phyloP scores from a whole-genome alignment of 2,113 vertebrate genomes.

The Miniopterus natalensis region DNA sequence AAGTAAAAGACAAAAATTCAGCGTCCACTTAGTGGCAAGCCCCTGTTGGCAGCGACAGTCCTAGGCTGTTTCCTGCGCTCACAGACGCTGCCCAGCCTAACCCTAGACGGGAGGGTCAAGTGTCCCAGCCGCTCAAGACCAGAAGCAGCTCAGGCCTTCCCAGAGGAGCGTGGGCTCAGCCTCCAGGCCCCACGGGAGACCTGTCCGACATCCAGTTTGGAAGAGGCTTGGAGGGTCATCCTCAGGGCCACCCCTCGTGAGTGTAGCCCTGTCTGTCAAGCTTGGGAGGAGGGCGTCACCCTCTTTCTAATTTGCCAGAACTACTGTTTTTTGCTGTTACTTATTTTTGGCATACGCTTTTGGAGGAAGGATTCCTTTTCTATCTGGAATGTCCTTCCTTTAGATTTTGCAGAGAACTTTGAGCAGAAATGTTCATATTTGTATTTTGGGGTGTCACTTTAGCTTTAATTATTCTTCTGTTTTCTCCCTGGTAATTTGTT shows the following conservation, averaged over 20 bases:
- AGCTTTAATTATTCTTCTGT: background rate
- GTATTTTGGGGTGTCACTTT: background rate
- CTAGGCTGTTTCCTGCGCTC: background rate
- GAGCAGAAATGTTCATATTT: conserved; percentile 6
- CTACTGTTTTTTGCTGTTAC: background rate
- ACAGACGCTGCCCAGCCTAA: background rate
- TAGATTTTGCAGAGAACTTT: conserved; percentile 23
- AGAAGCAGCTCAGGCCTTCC: background rate
- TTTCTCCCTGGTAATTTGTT: conserved; percentile 28
- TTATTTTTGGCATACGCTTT: background rate
- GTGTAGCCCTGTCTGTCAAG: background rate
- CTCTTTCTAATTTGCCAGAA: background rate
- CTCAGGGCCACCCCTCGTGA: too few species aligned
- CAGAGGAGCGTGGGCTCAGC: background rate
- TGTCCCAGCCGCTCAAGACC: background rate
- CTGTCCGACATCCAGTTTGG: background rate
- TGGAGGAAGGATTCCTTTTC: background rate
- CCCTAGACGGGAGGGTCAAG: background rate
- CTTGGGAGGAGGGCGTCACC: background rate
- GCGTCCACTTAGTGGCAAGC: background rate
- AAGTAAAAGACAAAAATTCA: background rate
- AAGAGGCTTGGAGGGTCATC: background rate
- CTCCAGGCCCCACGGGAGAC: background rate
- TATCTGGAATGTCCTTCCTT: background rate
- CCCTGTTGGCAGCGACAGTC: background rate